Base-by-base conservation (phyloP, 2,113 vertebrate species). In the Myotis yumanensis region DNA sequence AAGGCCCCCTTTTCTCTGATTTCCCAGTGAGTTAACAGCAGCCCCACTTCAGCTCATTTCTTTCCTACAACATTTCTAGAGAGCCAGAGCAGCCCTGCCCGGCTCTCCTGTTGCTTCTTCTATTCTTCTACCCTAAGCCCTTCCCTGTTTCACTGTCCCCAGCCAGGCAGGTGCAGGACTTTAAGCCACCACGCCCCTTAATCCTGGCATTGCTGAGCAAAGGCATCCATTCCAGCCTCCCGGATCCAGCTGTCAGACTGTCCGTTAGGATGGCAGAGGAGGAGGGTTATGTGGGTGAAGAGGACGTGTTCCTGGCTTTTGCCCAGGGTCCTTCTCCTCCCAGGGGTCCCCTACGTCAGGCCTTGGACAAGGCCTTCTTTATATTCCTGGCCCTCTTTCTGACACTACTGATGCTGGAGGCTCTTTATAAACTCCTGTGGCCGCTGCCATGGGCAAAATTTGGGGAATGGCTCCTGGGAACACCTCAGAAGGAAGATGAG, bases 151-250 rank as follows among this genome's bases (percentile, higher is more conserved):
- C 48, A 18, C 46, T 69, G 16, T 35, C 32, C 64, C 30, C 30
- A 15, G 43, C 10, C 28, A 0, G 7, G 46, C 69, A 76, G 75
- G 40, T 66, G 62, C 16, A 57, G 89, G 73, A 59, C 46, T 90
- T 37, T 18, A 9, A 8, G 4, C 2, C 17, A n/a, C 48, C 17
- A 15, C 0, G 4, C 7, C 72, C 84, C 57, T 88, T 97, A 96
- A 97, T 97, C 96, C 95, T 30, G 14, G 62, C 12, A 18, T 37
- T 90, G 97, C 97, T 97, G 96, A 97, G 77, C 57, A 86, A 97
- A 64, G 93, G 73, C 43, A 88, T 94, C 35, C 25, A 17, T 54
- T 12, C 15, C 20, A 43, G 30, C 18, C 48, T 76, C 16, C 25
- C 46, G 2, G 37, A 94, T 30, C 86, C 54, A 88, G 54, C 22